Conservation (phyloP, 2,113 vertebrate species). For the Nannospalax galili region DNA sequence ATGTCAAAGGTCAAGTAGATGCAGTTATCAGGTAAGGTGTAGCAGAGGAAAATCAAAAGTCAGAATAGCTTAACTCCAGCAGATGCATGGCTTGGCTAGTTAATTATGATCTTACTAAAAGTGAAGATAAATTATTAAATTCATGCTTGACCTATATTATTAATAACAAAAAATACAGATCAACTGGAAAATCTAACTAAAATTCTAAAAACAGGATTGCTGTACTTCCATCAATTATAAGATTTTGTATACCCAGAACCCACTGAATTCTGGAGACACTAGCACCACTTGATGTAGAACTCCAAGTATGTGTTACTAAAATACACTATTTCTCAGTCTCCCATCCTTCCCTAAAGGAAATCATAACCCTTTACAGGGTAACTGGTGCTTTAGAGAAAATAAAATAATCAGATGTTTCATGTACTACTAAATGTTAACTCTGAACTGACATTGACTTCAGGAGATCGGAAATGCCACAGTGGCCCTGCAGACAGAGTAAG, state of each 20-base stretch:
- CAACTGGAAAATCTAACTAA: not conserved
- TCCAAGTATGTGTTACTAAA: not conserved
- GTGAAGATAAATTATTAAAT: not conserved
- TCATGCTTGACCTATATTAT: not conserved
- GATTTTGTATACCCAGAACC: not conserved
- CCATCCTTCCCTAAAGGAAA: not conserved
- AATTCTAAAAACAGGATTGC: not conserved
- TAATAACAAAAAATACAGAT: not conserved
- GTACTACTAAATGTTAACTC: not conserved
- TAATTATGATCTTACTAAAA: not conserved
- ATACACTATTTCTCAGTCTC: not conserved
- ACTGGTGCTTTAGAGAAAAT: not conserved
- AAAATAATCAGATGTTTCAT: not conserved
- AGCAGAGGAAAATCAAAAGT: not conserved
- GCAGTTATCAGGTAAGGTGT: not conserved
- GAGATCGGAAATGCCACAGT: not conserved
- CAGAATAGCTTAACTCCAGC: not conserved
- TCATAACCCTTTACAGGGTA: not conserved
- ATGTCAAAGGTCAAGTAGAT: not conserved
- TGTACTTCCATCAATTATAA: not conserved
- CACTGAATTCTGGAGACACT: not conserved
- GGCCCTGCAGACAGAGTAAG: not conserved
- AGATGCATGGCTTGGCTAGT: not conserved
- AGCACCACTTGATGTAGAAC: not conserved
- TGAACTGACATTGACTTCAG: not conserved